Evolutionary conservation across 2,113 vertebrate genomes (phyloP), one percentile per base, ranked within the genome.

Genomic region (Coturnix japonica): DNA sequence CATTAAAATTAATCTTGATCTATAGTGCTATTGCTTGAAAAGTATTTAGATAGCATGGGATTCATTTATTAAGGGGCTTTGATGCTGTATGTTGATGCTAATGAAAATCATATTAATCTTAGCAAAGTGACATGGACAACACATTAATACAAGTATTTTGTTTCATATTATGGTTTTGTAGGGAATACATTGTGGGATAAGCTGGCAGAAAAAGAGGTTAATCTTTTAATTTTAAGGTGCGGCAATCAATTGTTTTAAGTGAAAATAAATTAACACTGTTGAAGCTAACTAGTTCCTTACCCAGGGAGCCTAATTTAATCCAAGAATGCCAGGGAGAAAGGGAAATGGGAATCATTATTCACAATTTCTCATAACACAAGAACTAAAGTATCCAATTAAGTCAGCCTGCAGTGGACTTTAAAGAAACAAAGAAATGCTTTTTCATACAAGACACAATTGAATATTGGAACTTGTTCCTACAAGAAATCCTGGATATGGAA

Each of bases 1-100:
- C 88, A 66, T 86, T 96, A 90, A 94, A 96, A 70, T 87, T 78
- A 87, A 86, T 85, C 56, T 91, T 92, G 90, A 94, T 96, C 93
- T 94, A 94, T 89, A 87, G 21, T 37, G 8, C 17, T 75, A 15
- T 86, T 93, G 60, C 60, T 81, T 93, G 57, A 83, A 92, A 93
- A 84, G 19, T 67, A 56, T 85, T 95, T 91, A 70, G 33, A 57
- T 51, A 89, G 31, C 37, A 46, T 61, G 46, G 60, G 91, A 84
- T 76, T 35, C 31, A 82, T 86, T 88, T 83, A 64, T 93, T 89
- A 87, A 92, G 51, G 33, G 18, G 31, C 14, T 87, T 84, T 86
- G 54, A 79, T 77, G 59, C 19, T 89, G 13, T 79, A 71, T 41
- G 30, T 53, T 69, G 35, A 79, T 26, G 33, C 33, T 94, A 65